These are phyloP conservation scores for Poicephalus meyeri DNA, from an alignment of 2,113 vertebrate genomes.

Conservation along the genomic window DNA sequence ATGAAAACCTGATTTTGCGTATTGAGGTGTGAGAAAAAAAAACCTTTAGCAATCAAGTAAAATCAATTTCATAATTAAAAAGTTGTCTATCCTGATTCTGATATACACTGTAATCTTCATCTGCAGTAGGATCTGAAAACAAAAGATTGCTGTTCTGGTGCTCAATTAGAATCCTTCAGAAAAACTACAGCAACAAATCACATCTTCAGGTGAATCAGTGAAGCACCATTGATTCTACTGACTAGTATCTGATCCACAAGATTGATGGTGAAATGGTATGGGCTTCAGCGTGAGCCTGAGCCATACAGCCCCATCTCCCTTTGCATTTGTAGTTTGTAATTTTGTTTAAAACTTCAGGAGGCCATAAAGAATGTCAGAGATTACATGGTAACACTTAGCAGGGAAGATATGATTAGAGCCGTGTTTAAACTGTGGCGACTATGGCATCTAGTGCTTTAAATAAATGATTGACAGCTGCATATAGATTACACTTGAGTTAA, in stretches of 20 bases:
- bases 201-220: not conserved
- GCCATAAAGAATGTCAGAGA: not conserved
- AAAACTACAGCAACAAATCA: not conserved
- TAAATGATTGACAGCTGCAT: not conserved
- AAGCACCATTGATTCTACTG: not conserved
- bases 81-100: not conserved
- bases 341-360: conserved; percentile 22
- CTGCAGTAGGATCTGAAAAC: not conserved
- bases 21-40: not conserved
- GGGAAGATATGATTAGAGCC: conserved; percentile 5
- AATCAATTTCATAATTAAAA: not conserved
- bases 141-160: not conserved
- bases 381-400: conserved; percentile 21
- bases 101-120: not conserved
- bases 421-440: not conserved
- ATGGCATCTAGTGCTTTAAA: not conserved
- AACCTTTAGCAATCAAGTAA: not conserved
- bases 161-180: not conserved
- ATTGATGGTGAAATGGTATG: not conserved
- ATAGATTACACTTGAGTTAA: not conserved
- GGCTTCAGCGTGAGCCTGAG: not conserved
- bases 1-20: not conserved
- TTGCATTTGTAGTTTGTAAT: not conserved
- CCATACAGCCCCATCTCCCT: not conserved
- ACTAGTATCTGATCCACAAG: not conserved